Base-by-base conservation (phyloP, 2,888 invertebrate genomes). In the Hirtodrosophila duncani region DNA sequence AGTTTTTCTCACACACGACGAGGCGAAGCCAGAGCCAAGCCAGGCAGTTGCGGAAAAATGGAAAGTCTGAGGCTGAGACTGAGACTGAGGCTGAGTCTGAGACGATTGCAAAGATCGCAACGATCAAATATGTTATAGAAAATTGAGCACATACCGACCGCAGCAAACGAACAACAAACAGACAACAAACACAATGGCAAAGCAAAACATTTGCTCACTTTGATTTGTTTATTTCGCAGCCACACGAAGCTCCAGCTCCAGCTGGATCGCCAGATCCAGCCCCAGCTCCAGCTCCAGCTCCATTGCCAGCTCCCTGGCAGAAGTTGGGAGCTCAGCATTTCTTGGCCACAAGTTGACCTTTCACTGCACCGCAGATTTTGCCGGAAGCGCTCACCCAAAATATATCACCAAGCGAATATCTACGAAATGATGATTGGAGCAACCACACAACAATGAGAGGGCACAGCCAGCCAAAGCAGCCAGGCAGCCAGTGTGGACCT, bases 361-460 rank as follows among this genome's bases (percentile, higher is more conserved):
- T 72, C 72, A 72, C 72, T 71, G 70, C 45, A 36, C 48, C 64
- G 58, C 45, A 55, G 79, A 71, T 71, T 74, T n/a, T 79, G 72
- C 72, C 72, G 72, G 72, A 74, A 74, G 72, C 72, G 74, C 68
- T 69, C 77, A 74, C 77, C 77, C 80, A 80, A 72, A 72, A 79
- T 74, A 74, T 74, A 74, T 74, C 72, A 74, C 72, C 72, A 74
- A 75, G 77, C 72, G 72, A 74, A 77, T 79, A 74, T 74, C 72
- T 74, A 70, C 53, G 50, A 59, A 57, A 72, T 71, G 67, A 75
- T 74, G 72, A 80, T 74, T 74, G 77, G 71, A 59, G 71, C 78
- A 78, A 63, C 46, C 34, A 29, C 17, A 70, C 67, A 60, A 67
- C 77, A 69, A 69, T 69, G 58, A 62, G 72, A 72, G 64, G 72